Evolutionary conservation across 1,140 invertebrate species (phyloP), one percentile per base, ranked within the genome.

Genomic region (Nasonia vitripennis): DNA sequence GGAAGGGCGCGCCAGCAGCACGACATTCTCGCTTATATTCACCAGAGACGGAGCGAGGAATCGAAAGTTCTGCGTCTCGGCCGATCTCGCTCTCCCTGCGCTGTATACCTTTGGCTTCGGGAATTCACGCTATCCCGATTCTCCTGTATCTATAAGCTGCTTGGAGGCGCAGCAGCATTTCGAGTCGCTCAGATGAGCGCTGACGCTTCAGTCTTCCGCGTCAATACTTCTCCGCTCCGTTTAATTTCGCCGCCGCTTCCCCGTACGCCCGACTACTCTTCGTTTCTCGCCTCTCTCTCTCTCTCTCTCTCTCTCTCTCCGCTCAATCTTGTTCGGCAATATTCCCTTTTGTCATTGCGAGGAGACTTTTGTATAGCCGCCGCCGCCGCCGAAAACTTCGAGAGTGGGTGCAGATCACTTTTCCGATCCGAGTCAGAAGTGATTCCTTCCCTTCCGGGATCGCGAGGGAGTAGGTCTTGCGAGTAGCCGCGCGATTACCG

Each of bases 151-250:
- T 62, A 62, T 62, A 62, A 62, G 55, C 17, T 62, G 9, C 17
- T n/a, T 62, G 17, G 6, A 62, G 55, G 17, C 14, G 20, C 14
- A 62, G 55, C 17, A 27, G 78, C 51, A 80, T 80, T 80, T 62
- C 51, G 51, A 79, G 27, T 14, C 78, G 23, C 27, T 80, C 27
- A 55, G 34, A 37, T 80, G 55, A 80, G 34, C 78, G 51, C 78
- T 68, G 78, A 80, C 78, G 62, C 78, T 80, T 80, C 27, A 68
- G 55, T 80, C 78, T 80, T 80, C 78, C 31, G 55, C 51, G 55
- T 80, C 78, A 10, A 80, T 80, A 68, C 23, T n/a, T 34, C 55
- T 80, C 23, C 34, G 31, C 34, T 37, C 78, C 23, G 55, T 68
- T 80, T 80, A 80, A 80, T 80, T 80, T 68, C 62, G n/a, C 78